phyloP scores from a whole-genome alignment of 1,140 invertebrate species.

The Steinernema feltiae region DNA sequence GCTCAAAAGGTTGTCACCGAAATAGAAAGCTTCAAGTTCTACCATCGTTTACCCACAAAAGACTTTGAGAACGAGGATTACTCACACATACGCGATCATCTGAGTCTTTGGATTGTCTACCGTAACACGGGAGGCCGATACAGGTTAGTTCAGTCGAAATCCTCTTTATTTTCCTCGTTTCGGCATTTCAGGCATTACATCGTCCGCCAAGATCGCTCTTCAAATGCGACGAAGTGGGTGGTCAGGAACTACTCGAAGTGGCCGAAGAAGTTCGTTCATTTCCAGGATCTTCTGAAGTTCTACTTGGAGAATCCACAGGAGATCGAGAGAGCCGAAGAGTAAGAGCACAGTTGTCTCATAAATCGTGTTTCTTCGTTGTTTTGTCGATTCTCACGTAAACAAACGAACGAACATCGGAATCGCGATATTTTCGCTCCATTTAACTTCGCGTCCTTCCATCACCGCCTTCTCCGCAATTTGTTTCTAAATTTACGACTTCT shows the following conservation, averaged over 20 bases:
- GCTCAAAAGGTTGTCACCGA: background rate
- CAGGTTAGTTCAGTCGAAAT: background rate
- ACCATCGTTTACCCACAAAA: background rate
- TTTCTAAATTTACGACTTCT: background rate
- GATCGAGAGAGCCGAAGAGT: background rate
- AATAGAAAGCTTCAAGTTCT: background rate
- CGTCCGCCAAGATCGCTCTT: background rate
- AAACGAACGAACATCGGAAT: background rate
- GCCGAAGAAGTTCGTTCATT: background rate
- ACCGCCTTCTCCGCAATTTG: background rate
- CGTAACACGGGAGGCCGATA: background rate
- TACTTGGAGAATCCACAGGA: background rate
- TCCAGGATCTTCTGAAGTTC: slow-evolving; percentile 1
- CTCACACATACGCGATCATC: background rate
- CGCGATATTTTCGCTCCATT: background rate
- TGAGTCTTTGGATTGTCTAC: slow-evolving; percentile 3
- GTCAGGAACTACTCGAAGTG: background rate
- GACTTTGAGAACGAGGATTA: background rate
- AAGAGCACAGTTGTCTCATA: no score
- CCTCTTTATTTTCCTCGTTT: background rate
- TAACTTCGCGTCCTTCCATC: background rate
- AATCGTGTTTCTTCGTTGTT: no score
- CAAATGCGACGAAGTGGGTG: background rate
- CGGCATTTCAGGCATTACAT: background rate
- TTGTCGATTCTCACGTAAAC: background rate